Percentiles rank a stretch among this genome's conserved stretches.
phyloP scores from a whole-genome alignment of 1,140 invertebrate genomes.

The Drosophila takahashii region DNA sequence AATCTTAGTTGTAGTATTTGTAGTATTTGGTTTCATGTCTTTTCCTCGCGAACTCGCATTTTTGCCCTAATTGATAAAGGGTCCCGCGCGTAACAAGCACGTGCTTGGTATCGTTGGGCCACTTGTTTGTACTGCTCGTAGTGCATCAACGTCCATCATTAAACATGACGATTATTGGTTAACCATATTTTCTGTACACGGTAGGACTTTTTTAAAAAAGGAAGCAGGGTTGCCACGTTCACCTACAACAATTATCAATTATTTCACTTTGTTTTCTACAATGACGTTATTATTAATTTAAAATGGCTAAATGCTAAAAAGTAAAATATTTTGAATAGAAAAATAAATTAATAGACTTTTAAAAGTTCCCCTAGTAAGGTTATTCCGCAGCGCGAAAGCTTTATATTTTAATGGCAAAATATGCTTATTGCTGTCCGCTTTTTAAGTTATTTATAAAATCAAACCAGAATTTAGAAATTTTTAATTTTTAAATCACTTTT shows the following conservation, averaged over 20 bases:
- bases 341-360: slow-evolving; percentile 6
- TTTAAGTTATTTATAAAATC: slow-evolving; percentile 5
- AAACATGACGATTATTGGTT: slow-evolving; percentile 78
- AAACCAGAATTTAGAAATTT: slow-evolving; percentile 6
- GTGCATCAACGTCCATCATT: no score
- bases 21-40: no score
- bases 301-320: slow-evolving; percentile 12
- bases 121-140: no score
- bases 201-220: slow-evolving; percentile 55
- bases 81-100: no score
- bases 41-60: no score
- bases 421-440: slow-evolving; percentile 19
- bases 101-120: no score
- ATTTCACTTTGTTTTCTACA: slow-evolving; percentile 17
- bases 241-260: slow-evolving; percentile 15
- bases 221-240: slow-evolving; percentile 60
- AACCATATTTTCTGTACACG: slow-evolving; percentile 78
- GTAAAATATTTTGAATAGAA: slow-evolving; percentile 27
- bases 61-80: no score
- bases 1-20: no score
- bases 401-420: slow-evolving; percentile 14
- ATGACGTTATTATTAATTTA: slow-evolving; percentile 8
- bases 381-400: slow-evolving; percentile 20
- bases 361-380: slow-evolving; percentile 6
- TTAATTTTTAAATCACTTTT: slow-evolving; percentile 11